phyloP scores from a whole-genome alignment of 2,113 vertebrate species.

The Accipiter virgatus region DNA sequence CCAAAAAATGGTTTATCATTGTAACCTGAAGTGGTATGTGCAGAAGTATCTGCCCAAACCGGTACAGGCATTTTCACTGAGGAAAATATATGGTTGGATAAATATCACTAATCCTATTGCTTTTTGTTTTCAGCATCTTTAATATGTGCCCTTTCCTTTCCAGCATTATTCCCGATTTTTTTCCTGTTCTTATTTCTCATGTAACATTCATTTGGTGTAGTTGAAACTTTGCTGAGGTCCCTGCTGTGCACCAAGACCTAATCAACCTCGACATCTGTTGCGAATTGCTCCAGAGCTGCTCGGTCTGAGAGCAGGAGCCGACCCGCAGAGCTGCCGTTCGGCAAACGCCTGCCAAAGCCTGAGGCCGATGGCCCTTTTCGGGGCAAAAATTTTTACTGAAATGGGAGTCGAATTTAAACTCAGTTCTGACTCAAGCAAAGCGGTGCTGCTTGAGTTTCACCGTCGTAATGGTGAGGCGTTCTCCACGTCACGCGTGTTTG shows the following conservation, averaged over 20 bases:
- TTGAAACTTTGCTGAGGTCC: background rate
- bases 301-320: background rate
- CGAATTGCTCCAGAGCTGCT: background rate
- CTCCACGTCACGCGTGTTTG: rapidly evolving
- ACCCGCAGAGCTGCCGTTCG: background rate
- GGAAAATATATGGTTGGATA: background rate
- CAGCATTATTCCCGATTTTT: background rate
- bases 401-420: background rate
- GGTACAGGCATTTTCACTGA: background rate
- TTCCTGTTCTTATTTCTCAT: background rate
- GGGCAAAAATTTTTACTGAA: background rate
- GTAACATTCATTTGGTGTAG: background rate
- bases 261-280: rapidly evolving
- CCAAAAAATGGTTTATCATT: background rate
- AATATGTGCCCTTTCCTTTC: background rate
- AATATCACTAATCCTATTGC: background rate
- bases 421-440: background rate
- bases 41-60: background rate
- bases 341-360: background rate
- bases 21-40: background rate
- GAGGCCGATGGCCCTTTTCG: background rate
- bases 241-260: background rate
- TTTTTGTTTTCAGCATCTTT: background rate
- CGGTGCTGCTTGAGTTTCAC: background rate
- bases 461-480: rapidly evolving